Conservation (phyloP, 2,113 vertebrate species). For the Ptyas mucosa region DNA sequence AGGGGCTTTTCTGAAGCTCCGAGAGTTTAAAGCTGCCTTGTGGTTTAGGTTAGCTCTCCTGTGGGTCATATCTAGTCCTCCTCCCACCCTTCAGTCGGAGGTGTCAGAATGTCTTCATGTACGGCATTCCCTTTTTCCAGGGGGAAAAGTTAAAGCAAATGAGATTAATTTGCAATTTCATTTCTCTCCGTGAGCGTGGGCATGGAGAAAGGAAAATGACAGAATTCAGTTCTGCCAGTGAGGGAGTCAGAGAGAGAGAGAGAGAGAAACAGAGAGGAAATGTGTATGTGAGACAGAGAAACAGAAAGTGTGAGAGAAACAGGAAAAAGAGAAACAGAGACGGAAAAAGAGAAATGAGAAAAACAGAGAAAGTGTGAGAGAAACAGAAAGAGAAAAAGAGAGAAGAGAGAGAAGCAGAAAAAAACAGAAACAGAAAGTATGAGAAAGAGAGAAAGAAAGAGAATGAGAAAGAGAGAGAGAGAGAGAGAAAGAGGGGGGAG, state of each 20-base stretch:
- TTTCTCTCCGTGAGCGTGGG: background rate
- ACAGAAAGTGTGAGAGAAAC: no score
- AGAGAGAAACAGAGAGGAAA: no score
- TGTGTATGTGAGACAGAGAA: no score
- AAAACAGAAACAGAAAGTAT: no score
- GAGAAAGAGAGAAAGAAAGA: fast-evolving
- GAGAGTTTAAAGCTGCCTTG: background rate
- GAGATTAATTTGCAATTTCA: background rate
- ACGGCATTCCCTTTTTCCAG: background rate
- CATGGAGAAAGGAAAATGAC: background rate
- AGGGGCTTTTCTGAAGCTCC: background rate
- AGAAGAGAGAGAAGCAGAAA: no score
- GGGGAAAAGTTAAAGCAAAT: background rate
- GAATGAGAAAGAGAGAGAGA: no score
- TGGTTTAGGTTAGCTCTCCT: background rate
- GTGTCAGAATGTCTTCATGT: background rate
- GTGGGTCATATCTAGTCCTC: background rate
- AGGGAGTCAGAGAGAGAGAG: background rate
- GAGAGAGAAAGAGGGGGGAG: no score
- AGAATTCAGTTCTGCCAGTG: background rate
- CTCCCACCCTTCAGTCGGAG: no score
- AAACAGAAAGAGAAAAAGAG: no score
- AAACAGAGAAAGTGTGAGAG: no score
- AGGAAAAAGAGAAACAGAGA: no score
- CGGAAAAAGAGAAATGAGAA: no score